Percentiles rank a stretch among this genome's conserved stretches.
phyloP scores from a whole-genome alignment of 1,140 invertebrate genomes.

The Grapholita molesta region DNA sequence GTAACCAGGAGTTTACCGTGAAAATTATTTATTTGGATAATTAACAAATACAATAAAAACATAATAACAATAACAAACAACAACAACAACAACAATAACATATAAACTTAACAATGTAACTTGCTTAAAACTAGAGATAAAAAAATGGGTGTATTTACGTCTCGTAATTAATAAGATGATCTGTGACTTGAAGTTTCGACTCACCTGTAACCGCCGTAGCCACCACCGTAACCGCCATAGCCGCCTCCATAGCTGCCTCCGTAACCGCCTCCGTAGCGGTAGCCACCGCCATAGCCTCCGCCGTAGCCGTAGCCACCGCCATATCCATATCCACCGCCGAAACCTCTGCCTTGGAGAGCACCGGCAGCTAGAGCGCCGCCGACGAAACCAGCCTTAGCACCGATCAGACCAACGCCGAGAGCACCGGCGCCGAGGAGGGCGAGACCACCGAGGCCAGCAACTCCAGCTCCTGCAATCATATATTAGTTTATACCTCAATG shows the following conservation, averaged over 20 bases:
- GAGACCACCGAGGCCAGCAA: slow-evolving; percentile 19
- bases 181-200: not conserved
- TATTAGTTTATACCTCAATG: not conserved
- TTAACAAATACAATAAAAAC: no score
- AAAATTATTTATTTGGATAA: no score
- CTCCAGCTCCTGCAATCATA: slow-evolving; percentile 35
- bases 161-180: no score
- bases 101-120: no score
- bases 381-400: slow-evolving; percentile 57
- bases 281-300: slow-evolving; percentile 10
- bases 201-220: slow-evolving; percentile 31
- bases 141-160: no score
- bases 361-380: slow-evolving; percentile 53
- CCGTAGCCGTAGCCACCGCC: slow-evolving; percentile 25
- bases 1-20: no score
- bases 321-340: slow-evolving; percentile 36
- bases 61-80: no score
- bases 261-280: slow-evolving; percentile 32
- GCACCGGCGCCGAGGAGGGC: slow-evolving; percentile 18
- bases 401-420: slow-evolving; percentile 26
- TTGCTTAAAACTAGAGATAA: no score
- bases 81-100: no score
- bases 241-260: slow-evolving; percentile 25
- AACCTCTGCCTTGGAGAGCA: slow-evolving; percentile 44
- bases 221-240: slow-evolving; percentile 27